phyloP scores from a whole-genome alignment of 2,797 vertebrate genomes.

The Linurgus olivaceus region DNA sequence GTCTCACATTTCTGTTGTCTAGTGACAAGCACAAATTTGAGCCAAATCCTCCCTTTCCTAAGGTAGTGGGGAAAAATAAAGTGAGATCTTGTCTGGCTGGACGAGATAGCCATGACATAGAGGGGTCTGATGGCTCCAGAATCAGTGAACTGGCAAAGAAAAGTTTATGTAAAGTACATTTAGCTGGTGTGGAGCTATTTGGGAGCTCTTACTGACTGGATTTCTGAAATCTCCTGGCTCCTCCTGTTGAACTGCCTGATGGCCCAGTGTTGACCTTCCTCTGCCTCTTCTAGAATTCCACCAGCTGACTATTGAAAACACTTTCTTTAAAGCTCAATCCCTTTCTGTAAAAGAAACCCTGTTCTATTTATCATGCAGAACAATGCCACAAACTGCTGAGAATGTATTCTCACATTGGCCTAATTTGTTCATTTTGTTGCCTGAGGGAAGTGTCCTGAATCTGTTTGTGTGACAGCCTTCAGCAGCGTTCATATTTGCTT shows the following conservation, averaged over 20 bases:
- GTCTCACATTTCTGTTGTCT: neutral
- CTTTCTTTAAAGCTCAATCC: neutral
- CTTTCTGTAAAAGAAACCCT: neutral
- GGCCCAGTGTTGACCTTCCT: neutral
- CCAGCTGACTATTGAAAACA: neutral
- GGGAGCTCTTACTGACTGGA: neutral
- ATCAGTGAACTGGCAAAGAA: neutral
- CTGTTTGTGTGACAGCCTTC: neutral
- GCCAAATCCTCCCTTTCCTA: neutral
- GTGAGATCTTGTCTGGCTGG: neutral
- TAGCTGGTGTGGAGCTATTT: neutral
- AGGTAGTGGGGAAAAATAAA: neutral
- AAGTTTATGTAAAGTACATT: neutral
- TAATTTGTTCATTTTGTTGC: constrained; percentile 14
- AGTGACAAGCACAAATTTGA: neutral
- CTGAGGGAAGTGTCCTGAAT: neutral
- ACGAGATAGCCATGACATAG: neutral
- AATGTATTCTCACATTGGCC: neutral
- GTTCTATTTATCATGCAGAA: neutral
- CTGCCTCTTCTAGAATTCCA: neutral
- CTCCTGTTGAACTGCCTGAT: neutral
- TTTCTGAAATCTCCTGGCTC: neutral
- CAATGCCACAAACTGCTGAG: neutral
- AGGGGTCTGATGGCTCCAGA: neutral
- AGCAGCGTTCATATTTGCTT: neutral